These are phyloP conservation scores for Phorcus lineatus DNA, from an alignment of 2,888 invertebrate species.

Conservation along the genomic window DNA sequence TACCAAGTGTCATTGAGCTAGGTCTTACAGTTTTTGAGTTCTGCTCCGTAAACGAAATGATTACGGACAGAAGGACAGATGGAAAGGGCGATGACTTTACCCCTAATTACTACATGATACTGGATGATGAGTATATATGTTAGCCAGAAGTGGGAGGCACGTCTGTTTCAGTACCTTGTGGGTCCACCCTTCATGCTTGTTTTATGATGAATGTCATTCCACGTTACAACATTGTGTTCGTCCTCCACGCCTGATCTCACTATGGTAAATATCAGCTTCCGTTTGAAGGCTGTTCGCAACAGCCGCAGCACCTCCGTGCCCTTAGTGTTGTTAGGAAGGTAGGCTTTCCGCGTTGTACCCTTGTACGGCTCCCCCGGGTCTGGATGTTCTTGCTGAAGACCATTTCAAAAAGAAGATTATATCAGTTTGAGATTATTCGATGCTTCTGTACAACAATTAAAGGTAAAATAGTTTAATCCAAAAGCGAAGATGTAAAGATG, in stretches of 20 bases:
- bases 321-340: conserved; percentile 63
- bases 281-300: conserved; percentile 59
- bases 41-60: too few species aligned
- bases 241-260: conserved; percentile 63
- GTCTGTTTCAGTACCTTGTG: conserved; percentile 35
- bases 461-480: background rate
- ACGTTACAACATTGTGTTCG: conserved; percentile 55
- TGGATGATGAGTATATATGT: too few species aligned
- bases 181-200: conserved; percentile 49
- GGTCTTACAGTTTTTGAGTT: too few species aligned
- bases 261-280: conserved; percentile 60
- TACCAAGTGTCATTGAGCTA: too few species aligned
- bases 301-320: conserved; percentile 57
- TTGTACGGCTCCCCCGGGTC: conserved; percentile 58
- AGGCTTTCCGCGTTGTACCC: conserved; percentile 60
- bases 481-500: too few species aligned
- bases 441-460: background rate
- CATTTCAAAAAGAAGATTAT: background rate
- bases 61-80: too few species aligned
- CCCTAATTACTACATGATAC: too few species aligned
- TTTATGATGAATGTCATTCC: conserved; percentile 68
- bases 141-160: too few species aligned
- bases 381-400: conserved; percentile 54
- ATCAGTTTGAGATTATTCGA: background rate
- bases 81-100: too few species aligned